Evolutionary conservation across 2,888 invertebrate genomes (phyloP).

Genomic region (Sesia bembeciformis): DNA sequence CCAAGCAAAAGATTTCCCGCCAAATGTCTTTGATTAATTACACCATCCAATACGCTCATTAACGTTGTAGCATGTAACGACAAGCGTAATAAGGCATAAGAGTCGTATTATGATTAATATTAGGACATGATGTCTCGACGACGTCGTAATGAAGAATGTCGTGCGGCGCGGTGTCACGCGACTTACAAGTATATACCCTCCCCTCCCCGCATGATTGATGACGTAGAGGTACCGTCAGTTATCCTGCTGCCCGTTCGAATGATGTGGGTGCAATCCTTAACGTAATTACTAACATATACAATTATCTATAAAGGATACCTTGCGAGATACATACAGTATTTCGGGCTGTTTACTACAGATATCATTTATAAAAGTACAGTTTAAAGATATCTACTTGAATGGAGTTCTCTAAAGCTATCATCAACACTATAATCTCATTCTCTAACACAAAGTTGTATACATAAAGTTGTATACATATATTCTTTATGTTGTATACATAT

Average conservation of each 20-base stretch:
- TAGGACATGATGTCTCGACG: slow-evolving; percentile 24
- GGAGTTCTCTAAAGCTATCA: too few relatives aligned
- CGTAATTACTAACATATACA: too few relatives aligned
- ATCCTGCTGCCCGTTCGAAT: slow-evolving; percentile 26
- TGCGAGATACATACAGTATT: too few relatives aligned
- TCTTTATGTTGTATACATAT: too few relatives aligned
- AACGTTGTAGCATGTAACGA: slow-evolving; percentile 3
- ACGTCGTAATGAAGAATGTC: slow-evolving; percentile 49
- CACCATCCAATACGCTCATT: background rate
- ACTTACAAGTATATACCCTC: slow-evolving; percentile 29
- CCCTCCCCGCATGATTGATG: slow-evolving; percentile 50
- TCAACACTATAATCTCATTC: too few relatives aligned
- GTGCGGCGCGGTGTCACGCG: slow-evolving; percentile 16
- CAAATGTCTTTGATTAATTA: slow-evolving; percentile 8
- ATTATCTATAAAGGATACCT: too few relatives aligned
- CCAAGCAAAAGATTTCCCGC: slow-evolving; percentile 4
- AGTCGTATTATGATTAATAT: slow-evolving; percentile 46
- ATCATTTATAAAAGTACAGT: too few relatives aligned
- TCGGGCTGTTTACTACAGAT: too few relatives aligned
- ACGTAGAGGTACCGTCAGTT: slow-evolving; percentile 40
- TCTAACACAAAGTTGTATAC: too few relatives aligned
- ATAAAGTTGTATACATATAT: too few relatives aligned
- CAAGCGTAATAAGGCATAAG: slow-evolving; percentile 13
- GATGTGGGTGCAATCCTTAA: slow-evolving; percentile 41
- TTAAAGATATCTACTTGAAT: too few relatives aligned